Evolutionary conservation across 2,113 vertebrate genomes (phyloP), one percentile per base, ranked within the genome.

Genomic region (Petroica traversi): DNA sequence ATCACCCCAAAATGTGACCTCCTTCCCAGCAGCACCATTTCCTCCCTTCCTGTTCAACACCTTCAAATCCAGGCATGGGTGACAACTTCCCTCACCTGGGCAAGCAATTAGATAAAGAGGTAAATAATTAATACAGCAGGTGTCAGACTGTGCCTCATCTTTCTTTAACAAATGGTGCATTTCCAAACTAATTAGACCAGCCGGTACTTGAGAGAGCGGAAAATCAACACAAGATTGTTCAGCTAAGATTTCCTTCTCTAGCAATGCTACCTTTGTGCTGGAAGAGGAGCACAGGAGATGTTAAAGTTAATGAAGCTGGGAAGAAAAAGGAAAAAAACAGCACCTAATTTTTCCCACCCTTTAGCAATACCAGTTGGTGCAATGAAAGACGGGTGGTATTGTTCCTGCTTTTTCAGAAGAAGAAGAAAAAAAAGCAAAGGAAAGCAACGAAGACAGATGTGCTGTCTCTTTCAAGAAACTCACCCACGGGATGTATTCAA

Each of bases 141-240:
- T 95, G 90, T 80, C 91, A 92, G 94, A 52, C 82, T 86, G 59
- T 1, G 12, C 54, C 38, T 58, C 14, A 2, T 48, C 63, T 84
- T 76, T 58, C 46, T 57, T 69, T 71, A 75, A 54, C 62, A 22
- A 87, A 86, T 73, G 81, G 64, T 2, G 5, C 51, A 77, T 89
- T 95, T 94, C 83, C 80, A 84, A 92, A 84, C 36, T 89, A 80
- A 92, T 96, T 95, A 94, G 85, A 68, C 71, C 74, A 92, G 89
- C 33, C 9, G 1, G 82, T 59, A 80, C 76, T 75, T n/a, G 49
- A 86, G 66, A 67, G 40, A 88, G 80, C 0, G 0, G 54, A 89
- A 94, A 94, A 96, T 94, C 92, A 89, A 88, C 71, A 48, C 0
- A 5, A 69, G 58, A 66, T 93, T 63, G 34, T 89, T 92, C 0